Percentiles rank a stretch among this genome's conserved stretches.
phyloP scores from a whole-genome alignment of 2,797 vertebrate species.

The Parotocinclus haroldoi region DNA sequence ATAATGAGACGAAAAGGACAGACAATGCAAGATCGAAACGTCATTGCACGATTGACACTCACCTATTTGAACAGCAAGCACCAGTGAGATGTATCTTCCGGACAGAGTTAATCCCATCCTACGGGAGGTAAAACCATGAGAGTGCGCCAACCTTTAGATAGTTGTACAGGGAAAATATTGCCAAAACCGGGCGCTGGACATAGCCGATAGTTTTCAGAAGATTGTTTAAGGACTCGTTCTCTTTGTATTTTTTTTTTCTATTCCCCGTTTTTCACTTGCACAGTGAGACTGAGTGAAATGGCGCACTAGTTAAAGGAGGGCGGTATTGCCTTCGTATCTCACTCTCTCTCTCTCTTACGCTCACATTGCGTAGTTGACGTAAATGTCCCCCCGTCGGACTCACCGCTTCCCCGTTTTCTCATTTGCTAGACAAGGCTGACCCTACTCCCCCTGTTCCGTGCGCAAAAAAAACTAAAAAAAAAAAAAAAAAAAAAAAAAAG shows the following conservation, averaged over 20 bases:
- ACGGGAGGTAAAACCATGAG: slow-evolving; percentile 88
- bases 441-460: slow-evolving; percentile 45
- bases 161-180: slow-evolving; percentile 78
- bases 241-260: slow-evolving; percentile 8
- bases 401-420: slow-evolving; percentile 52
- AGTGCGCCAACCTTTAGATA: slow-evolving; percentile 79
- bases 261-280: slow-evolving; percentile 40
- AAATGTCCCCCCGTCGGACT: slow-evolving; percentile 69
- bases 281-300: slow-evolving; percentile 70
- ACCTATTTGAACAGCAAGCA: slow-evolving; percentile 87
- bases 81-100: slow-evolving; percentile 86
- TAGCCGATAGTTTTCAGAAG: slow-evolving; percentile 77
- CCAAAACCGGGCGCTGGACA: slow-evolving; percentile 75
- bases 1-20: not conserved
- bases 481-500: no score
- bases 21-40: not conserved
- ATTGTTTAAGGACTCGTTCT: slow-evolving; percentile 58
- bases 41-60: slow-evolving; percentile 55
- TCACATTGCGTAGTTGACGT: slow-evolving; percentile 78
- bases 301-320: slow-evolving; percentile 79
- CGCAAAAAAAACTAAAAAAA: no score
- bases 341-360: slow-evolving; percentile 61
- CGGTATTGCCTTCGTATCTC: slow-evolving; percentile 50
- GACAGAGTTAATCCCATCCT: slow-evolving; percentile 94
- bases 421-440: slow-evolving; percentile 50